phyloP scores from a whole-genome alignment of 2,888 invertebrate species.

The Drosophila subquinaria region DNA sequence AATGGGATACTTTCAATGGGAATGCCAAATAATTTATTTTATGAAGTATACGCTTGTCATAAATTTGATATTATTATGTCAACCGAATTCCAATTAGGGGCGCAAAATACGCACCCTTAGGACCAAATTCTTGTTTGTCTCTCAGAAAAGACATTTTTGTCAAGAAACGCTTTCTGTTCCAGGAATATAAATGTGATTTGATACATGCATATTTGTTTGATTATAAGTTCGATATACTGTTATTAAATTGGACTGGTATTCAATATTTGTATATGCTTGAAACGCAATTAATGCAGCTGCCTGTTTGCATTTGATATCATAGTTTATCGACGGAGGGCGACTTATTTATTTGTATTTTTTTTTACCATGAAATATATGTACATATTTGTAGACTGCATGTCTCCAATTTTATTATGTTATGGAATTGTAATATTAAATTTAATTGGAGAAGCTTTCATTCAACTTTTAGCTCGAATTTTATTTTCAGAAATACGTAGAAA shows the following conservation, averaged over 20 bases:
- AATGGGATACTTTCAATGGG: too few species aligned
- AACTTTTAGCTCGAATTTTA: background rate
- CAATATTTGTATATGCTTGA: background rate
- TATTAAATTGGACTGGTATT: background rate
- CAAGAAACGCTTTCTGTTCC: background rate
- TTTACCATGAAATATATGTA: background rate
- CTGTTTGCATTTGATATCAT: slow-evolving; percentile 5
- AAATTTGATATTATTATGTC: background rate
- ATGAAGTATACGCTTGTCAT: background rate
- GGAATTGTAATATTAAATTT: background rate
- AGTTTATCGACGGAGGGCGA: background rate
- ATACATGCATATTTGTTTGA: slow-evolving; percentile 6
- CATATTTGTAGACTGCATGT: background rate
- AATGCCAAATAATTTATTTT: too few species aligned
- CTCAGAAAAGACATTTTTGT: background rate
- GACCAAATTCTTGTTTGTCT: background rate
- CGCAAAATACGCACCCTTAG: background rate
- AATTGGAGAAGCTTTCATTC: background rate
- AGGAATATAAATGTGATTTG: slow-evolving; percentile 1
- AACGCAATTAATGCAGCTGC: slow-evolving; percentile 2
- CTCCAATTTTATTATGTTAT: background rate
- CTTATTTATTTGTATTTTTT: background rate
- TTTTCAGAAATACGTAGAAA: background rate
- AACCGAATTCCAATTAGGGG: background rate
- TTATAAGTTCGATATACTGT: background rate